Evolutionary conservation across 2,797 vertebrate species (phyloP), one percentile per base, ranked within the genome.

Genomic region (Pipistrellus pygmaeus): DNA sequence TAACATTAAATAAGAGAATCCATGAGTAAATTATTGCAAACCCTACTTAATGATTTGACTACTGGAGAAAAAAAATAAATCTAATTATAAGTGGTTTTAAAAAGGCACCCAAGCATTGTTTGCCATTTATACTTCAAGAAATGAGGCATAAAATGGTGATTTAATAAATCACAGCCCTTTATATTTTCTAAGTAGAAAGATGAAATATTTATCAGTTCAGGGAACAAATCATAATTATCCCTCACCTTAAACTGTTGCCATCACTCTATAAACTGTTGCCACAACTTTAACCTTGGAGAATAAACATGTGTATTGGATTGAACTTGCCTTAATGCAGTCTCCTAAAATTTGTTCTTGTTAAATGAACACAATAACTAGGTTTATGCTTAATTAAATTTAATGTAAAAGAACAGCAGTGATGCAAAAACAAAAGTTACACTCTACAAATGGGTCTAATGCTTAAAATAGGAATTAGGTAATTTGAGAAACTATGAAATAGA

Each of bases 341-440:
- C 38, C 73, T 75, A 48, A 85, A 76, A 41, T 71, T 64, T 68
- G 60, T 13, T 51, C 41, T 91, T 86, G 57, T 69, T 77, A 91
- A 93, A 66, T 35, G 60, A 69, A 85, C 51, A 84, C 12, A 91
- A 44, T 66, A 90, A 86, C 1, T 44, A 53, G 46, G 11, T 80
- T 91, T 88, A 82, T 51, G 21, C n/a, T 72, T 78, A 91, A 60
- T 66, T 82, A 85, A 75, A 76, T 83, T 77, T 88, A 53, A 83
- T 51, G 18, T 71, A 44, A 91, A 91, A 96, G n/a, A 88, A 62
- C 2, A 81, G 46, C 48, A 85, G 77, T 20, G 53, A 82, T 76
- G 38, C 27, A 82, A 89, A 94, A 87, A 53, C 53, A 90, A 46
- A 51, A 77, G 44, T 77, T 85, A 76, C 1, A 90, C 9, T 25